Percentiles rank a stretch among this genome's conserved stretches.
Conservation (phyloP, 2,797 vertebrate genomes). For the Masticophis lateralis region DNA sequence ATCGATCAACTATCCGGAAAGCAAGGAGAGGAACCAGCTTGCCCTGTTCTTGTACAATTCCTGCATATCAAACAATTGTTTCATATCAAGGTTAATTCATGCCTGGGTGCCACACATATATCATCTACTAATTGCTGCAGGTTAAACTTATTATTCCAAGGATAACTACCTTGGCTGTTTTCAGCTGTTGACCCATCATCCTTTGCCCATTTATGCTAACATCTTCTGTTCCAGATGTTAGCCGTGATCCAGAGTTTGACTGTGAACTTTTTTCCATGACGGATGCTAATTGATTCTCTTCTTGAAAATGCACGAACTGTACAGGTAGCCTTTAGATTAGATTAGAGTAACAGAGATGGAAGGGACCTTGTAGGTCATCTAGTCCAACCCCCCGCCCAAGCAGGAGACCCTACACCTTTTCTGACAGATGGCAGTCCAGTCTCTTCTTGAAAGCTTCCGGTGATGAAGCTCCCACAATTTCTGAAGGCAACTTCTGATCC, state of each 20-base stretch:
- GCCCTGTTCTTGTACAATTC: background rate
- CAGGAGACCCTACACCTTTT: too few relatives aligned
- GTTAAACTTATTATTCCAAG: background rate
- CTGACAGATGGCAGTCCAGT: too few relatives aligned
- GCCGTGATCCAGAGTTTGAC: background rate
- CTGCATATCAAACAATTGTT: background rate
- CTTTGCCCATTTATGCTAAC: background rate
- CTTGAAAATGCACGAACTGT: background rate
- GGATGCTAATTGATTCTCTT: background rate
- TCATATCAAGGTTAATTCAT: background rate
- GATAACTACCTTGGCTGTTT: background rate
- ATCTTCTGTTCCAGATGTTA: background rate
- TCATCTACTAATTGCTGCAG: background rate
- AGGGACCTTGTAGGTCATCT: too few relatives aligned
- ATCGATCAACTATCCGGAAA: background rate
- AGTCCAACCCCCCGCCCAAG: too few relatives aligned
- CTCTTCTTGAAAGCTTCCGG: too few relatives aligned
- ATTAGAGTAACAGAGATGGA: too few relatives aligned
- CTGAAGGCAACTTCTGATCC: too few relatives aligned
- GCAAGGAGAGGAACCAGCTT: background rate
- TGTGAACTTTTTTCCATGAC: background rate
- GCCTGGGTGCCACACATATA: background rate
- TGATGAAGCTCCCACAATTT: too few relatives aligned
- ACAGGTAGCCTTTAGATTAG: background rate
- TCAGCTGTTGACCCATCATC: background rate